These are phyloP conservation scores for Balearica regulorum DNA, from an alignment of 2,797 vertebrate genomes.

Conservation along the genomic window DNA sequence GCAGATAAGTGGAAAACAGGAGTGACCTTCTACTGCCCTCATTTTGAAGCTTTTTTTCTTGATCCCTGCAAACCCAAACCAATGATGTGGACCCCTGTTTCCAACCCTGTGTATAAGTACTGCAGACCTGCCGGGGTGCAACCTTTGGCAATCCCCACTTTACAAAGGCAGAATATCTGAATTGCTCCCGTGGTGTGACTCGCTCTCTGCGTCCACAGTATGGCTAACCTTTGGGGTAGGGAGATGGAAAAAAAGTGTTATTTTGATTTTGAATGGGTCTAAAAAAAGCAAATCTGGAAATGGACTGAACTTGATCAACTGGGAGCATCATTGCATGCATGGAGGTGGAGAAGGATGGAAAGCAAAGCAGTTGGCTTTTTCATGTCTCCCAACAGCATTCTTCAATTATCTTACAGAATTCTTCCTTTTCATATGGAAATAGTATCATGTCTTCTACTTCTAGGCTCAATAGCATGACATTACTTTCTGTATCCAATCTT, in stretches of 20 bases:
- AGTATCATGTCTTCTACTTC: neutral
- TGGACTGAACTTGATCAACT: neutral
- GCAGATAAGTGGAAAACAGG: neutral
- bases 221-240: neutral
- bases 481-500: neutral
- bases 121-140: neutral
- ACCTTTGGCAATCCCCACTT: neutral
- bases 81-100: rapidly evolving
- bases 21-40: neutral
- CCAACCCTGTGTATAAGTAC: rapidly evolving
- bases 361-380: neutral
- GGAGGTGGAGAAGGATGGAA: neutral
- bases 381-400: neutral
- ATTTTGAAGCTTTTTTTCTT: neutral
- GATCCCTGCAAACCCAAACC: neutral
- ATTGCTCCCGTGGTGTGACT: neutral
- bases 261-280: neutral
- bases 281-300: neutral
- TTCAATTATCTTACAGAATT: neutral
- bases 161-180: neutral
- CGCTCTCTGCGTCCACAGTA: neutral
- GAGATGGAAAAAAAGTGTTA: neutral
- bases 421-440: neutral
- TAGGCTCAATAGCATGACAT: neutral
- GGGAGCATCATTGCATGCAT: neutral